These are phyloP conservation scores for Xanthia togata DNA, from an alignment of 2,888 invertebrate genomes.

Conservation along the genomic window DNA sequence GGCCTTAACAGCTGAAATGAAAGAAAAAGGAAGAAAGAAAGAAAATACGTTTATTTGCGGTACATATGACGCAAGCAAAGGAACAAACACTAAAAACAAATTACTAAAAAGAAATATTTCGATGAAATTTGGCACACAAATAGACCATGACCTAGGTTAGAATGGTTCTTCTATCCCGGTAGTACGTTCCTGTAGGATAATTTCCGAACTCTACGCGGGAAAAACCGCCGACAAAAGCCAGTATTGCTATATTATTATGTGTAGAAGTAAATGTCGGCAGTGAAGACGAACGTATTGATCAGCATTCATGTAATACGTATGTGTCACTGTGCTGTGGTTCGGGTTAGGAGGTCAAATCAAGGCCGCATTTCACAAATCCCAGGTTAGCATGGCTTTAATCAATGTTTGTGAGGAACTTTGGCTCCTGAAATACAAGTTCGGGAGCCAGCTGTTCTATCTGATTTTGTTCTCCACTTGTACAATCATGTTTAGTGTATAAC, in stretches of 20 bases:
- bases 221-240: neutral
- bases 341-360: conserved; percentile 5
- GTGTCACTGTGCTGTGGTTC: neutral
- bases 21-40: too few species aligned
- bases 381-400: neutral
- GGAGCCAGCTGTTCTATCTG: too few species aligned
- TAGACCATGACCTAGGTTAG: neutral
- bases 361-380: neutral
- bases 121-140: neutral
- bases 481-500: too few species aligned
- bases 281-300: neutral
- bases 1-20: neutral
- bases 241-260: neutral
- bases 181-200: neutral
- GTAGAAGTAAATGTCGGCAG: neutral
- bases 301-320: neutral
- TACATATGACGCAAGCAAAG: too few species aligned
- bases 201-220: neutral
- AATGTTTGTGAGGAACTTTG: too few species aligned
- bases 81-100: too few species aligned
- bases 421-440: too few species aligned
- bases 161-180: neutral
- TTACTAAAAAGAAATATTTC: too few species aligned
- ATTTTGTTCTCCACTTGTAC: too few species aligned
- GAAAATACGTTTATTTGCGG: too few species aligned